Percentiles rank a stretch among this genome's conserved stretches.
Evolutionary conservation across 2,113 vertebrate species (phyloP).

Genomic region (Ploceus nigricollis): DNA sequence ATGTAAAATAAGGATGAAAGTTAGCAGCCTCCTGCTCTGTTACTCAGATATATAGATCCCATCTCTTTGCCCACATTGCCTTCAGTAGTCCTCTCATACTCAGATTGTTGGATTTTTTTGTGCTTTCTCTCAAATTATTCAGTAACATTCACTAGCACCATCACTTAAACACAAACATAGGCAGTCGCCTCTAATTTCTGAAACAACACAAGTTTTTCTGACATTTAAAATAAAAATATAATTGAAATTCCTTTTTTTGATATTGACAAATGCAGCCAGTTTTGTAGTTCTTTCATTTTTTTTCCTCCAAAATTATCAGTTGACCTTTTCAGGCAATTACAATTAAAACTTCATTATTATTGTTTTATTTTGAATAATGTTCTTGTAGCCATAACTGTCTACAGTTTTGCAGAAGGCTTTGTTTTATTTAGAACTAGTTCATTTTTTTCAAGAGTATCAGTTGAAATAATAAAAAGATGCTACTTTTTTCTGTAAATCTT

Average conservation of each 20-base stretch:
- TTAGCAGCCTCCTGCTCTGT: background rate
- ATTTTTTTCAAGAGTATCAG: background rate
- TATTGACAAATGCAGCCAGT: background rate
- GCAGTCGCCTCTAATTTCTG: background rate
- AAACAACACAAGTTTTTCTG: background rate
- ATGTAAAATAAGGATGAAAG: background rate
- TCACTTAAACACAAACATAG: background rate
- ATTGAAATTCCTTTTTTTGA: background rate
- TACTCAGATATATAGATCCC: background rate
- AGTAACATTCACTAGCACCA: background rate
- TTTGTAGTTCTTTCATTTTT: background rate
- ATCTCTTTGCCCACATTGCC: background rate
- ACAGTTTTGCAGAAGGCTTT: background rate
- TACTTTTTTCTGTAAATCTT: background rate
- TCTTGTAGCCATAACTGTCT: background rate
- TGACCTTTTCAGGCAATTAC: background rate
- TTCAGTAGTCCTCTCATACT: background rate
- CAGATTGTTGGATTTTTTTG: background rate
- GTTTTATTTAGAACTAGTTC: background rate
- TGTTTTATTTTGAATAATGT: background rate
- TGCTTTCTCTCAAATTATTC: background rate
- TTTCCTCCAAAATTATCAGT: background rate
- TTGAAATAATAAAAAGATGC: background rate
- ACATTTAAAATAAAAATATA: background rate
- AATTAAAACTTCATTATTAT: background rate